Percentiles rank a stretch among this genome's conserved stretches.
These are phyloP conservation scores for Piaya cayana DNA, from an alignment of 2,113 vertebrate species.

Conservation along the genomic window DNA sequence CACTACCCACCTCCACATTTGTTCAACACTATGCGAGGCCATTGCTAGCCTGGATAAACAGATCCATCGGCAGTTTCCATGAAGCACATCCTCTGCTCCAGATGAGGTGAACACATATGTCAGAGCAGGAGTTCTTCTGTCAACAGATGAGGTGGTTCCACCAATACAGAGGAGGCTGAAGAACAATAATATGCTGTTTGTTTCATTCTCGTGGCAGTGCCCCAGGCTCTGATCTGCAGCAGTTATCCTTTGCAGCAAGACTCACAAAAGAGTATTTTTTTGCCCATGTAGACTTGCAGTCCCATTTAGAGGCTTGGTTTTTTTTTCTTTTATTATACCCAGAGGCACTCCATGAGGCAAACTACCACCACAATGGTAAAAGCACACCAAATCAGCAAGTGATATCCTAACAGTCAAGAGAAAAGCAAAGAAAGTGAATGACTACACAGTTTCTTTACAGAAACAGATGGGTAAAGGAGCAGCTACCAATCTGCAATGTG, in stretches of 20 bases:
- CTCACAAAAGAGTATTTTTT: background rate
- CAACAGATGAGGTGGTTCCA: background rate
- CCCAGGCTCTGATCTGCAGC: background rate
- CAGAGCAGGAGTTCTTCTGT: background rate
- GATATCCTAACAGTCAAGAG: background rate
- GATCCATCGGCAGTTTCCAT: background rate
- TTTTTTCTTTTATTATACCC: background rate
- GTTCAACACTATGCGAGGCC: background rate
- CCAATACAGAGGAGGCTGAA: background rate
- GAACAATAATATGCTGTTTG: background rate
- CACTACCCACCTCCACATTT: background rate
- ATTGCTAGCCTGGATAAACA: background rate
- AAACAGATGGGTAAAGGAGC: background rate
- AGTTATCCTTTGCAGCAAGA: background rate
- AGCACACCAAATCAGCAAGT: background rate
- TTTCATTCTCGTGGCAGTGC: background rate
- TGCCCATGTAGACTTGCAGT: background rate
- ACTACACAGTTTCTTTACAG: background rate
- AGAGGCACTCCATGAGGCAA: background rate
- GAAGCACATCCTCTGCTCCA: background rate
- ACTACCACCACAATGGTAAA: background rate
- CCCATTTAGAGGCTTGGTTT: background rate
- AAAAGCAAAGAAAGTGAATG: background rate
- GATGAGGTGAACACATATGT: background rate
- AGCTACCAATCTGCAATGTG: background rate